Base-by-base conservation (phyloP, 2,888 invertebrate species). In the Reticulitermes lucifugus region DNA sequence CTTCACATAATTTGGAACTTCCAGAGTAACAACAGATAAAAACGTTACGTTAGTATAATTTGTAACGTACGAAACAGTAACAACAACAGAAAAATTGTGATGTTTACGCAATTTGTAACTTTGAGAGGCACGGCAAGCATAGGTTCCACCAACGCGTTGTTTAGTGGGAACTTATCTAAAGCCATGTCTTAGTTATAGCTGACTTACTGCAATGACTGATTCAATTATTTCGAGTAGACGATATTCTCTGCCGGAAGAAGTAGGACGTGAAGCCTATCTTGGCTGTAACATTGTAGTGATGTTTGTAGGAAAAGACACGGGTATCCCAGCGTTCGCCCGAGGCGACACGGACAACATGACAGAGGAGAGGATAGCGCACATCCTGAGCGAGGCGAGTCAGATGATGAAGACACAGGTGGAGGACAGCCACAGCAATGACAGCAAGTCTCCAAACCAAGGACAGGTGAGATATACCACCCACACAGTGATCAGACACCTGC, bases 361-460 rank as follows among this genome's bases (percentile, higher is more conserved):
- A 51, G 98, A 99, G 89, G 98, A 99, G 89, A 93, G 98, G 87
- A 95, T 99, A 88, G 96, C 96, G 81, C 98, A 98, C 91, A 98
- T 99, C 90, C 94, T 99, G 86, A 96, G 94, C 89, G 98, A 99
- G 90, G 98, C 98, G 41, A 96, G 97, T 83, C 96, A 97, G 89
- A 94, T 98, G 89, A 97, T 98, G 94, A 96, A 96, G 92, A 87
- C 86, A 84, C 86, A 87, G 85, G 88, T 89, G 86, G 93, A 94
- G 87, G 93, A 94, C 88, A 95, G 95, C 71, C 95, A 95, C 89
- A 96, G 95, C 90, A 96, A 95, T 89, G 96, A 96, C 89, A 96
- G 96, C 87, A 96, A 96, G 89, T 97, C 97, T 55, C 95, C 95
- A 29, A 89, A 89, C 86, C 89, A 89, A 85, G 88, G 88, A 75